Evolutionary conservation across 2,888 invertebrate species (phyloP).

Genomic region (Lucinisca nassula): DNA sequence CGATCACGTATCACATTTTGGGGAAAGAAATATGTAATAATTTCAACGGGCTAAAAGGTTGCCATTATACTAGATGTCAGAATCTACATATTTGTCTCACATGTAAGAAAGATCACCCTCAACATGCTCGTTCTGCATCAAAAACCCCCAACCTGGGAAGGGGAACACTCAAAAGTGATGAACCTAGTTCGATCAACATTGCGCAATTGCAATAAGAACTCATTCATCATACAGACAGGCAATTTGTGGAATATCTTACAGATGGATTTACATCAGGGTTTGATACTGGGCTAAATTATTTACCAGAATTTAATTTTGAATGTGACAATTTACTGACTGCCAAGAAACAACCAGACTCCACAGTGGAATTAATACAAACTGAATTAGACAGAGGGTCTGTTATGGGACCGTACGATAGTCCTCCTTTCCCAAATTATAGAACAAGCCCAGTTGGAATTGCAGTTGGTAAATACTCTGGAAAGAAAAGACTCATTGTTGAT

Average conservation of each 20-base stretch:
- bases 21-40: too few species aligned
- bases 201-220: neutral
- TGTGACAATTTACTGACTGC: slow-evolving; percentile 48
- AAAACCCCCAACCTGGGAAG: too few species aligned
- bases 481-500: slow-evolving; percentile 62
- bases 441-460: slow-evolving; percentile 57
- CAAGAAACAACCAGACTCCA: slow-evolving; percentile 15
- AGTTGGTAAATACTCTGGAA: slow-evolving; percentile 52
- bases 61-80: too few species aligned
- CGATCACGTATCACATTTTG: too few species aligned
- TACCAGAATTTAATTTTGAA: neutral
- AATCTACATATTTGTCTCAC: too few species aligned
- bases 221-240: neutral
- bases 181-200: slow-evolving; percentile 17
- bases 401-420: slow-evolving; percentile 33
- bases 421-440: slow-evolving; percentile 46
- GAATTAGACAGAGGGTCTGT: slow-evolving; percentile 60
- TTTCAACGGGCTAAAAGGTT: too few species aligned
- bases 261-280: slow-evolving; percentile 15
- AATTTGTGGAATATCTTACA: neutral
- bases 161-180: too few species aligned
- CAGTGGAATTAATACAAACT: slow-evolving; percentile 30
- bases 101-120: too few species aligned
- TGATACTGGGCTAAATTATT: neutral
- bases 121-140: too few species aligned